Percentiles rank a stretch among this genome's conserved stretches.
phyloP scores from a whole-genome alignment of 2,888 invertebrate species.

The Nomada lathburiana region DNA sequence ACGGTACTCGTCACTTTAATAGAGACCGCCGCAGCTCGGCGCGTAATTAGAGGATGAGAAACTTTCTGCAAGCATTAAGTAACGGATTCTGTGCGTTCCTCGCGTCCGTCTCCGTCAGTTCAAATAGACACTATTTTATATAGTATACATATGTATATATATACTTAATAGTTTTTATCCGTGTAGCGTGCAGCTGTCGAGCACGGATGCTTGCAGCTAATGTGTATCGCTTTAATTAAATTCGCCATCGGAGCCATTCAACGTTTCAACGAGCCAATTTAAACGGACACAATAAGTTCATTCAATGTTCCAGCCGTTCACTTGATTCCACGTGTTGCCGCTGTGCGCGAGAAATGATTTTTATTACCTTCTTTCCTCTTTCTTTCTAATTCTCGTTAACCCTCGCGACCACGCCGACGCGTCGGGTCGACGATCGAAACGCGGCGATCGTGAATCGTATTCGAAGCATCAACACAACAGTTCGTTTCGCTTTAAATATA shows the following conservation, averaged over 20 bases:
- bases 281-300: conserved; percentile 54
- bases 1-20: conserved; percentile 1
- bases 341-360: conserved; percentile 9
- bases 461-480: conserved; percentile 5
- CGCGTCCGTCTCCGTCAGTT: background rate
- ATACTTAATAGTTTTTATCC: background rate
- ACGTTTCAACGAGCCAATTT: conserved; percentile 60
- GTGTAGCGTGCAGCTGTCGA: conserved; percentile 26
- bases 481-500: conserved; percentile 36
- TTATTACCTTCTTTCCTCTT: background rate
- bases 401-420: background rate
- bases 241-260: conserved; percentile 52
- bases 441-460: background rate
- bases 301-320: conserved; percentile 42
- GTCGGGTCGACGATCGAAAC: background rate
- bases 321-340: conserved; percentile 19
- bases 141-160: background rate
- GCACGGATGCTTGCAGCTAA: conserved; percentile 21
- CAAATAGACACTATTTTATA: no score
- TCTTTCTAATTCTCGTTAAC: background rate
- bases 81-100: conserved; percentile 24
- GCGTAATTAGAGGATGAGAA: conserved; percentile 39
- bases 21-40: background rate
- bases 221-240: conserved; percentile 60
- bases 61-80: conserved; percentile 25